Evolutionary conservation across 2,113 vertebrate genomes (phyloP), one percentile per base, ranked within the genome.

Genomic region (Nesoenas mayeri): DNA sequence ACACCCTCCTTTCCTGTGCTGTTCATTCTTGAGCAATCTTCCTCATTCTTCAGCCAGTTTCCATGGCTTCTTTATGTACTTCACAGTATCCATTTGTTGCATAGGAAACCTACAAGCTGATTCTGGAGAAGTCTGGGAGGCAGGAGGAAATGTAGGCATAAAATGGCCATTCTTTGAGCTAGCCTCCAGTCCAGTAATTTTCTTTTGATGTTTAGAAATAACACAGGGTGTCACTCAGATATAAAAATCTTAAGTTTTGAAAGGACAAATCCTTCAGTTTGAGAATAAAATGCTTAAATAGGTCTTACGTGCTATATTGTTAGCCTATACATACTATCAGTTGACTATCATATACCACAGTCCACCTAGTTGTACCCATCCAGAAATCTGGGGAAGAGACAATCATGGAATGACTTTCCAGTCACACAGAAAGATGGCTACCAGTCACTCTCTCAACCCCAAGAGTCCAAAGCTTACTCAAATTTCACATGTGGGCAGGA

Each of bases 401-500:
- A 62, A 42, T 9, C 11, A 62, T 3, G 12, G n/a, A 73, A 62
- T 24, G 1, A 73, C 21, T 42, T 57, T 24, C n/a, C 62, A 40
- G 65, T 26, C 7, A 13, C 58, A 88, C 22, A 50, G 21, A 57
- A 83, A 77, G 17, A 70, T 62, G 28, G 26, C 32, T 82, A 38
- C n/a, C 56, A 84, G n/a, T 70, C 48, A 87, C 20, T 4, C 18
- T 40, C 50, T 79, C 47, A 21, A 42, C 26, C 12, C 5, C 1
- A 2, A 57, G 36, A 69, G 10, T 38, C 70, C 36, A 72, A 58
- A 88, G 34, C 32, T 71, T 88, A 90, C 71, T 61, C 87, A 61
- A 57, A 75, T 91, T 85, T 88, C 85, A 91, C 62, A 51, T 44
- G 67, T 11, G 40, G 56, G 57, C 65, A 95, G 84, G 80, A 95